Evolutionary conservation across 2,797 vertebrate genomes (phyloP), one percentile per base, ranked within the genome.

Genomic region (Orestias chungarensis): DNA sequence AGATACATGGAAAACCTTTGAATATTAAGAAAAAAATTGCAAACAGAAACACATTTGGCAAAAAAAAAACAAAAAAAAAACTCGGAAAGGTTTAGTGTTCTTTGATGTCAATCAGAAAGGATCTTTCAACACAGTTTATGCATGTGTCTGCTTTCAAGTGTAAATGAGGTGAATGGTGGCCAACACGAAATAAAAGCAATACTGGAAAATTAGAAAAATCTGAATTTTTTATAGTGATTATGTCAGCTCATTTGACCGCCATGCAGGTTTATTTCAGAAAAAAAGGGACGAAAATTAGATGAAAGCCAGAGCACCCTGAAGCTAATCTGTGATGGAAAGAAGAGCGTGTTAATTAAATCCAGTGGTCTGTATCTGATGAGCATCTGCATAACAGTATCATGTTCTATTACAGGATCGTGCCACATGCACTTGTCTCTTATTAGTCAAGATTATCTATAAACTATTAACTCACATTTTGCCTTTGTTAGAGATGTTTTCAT

Each of bases 301-400:
- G 49, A 81, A 90, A 91, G 73, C 81, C 87, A 93, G 88, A 91
- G 72, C 83, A 73, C 75, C 74, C 79, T 78, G 87, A 71, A 89
- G 83, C 61, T 43, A 89, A 89, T 90, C 83, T 88, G 38, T 47
- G 70, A 70, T 77, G 42, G 66, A 64, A 55, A 33, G 76, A 52
- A 49, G 12, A 27, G 69, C 67, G 50, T 57, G 31, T 86, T 68
- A 89, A 91, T 90, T 91, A 52, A 91, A 90, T 92, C 70, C 57
- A 25, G 64, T 81, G 66, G 69, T 42, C 68, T 84, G 87, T 71
- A 83, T 87, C 81, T 90, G 89, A 71, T 76, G 80, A 80, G 70
- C 74, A 74, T 80, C 83, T 79, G 71, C 76, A 83, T 87, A 87
- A 88, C 83, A 80, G 86, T 68, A 86, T 87, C 76, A 54, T 64